These are phyloP conservation scores for Agelastica alni DNA, from an alignment of 2,888 invertebrate genomes.

Conservation along the genomic window DNA sequence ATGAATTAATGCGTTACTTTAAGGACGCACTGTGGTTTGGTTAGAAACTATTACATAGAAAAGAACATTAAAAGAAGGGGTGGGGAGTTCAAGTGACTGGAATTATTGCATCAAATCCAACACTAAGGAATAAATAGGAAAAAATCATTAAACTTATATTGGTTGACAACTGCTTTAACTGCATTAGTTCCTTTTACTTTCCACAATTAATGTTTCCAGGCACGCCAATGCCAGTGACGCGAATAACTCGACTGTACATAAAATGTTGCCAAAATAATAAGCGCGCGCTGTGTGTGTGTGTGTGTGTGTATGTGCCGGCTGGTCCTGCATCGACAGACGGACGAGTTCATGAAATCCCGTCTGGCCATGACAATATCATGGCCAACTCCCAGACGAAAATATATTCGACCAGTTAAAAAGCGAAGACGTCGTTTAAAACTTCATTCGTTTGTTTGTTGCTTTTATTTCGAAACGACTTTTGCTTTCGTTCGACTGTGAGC, in stretches of 20 bases:
- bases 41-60: too few species aligned
- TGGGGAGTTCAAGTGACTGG: too few species aligned
- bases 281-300: too few species aligned
- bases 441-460: conserved; percentile 32
- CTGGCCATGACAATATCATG: conserved; percentile 49
- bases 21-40: too few species aligned
- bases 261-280: conserved; percentile 30
- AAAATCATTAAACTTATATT: too few species aligned
- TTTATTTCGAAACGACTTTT: conserved; percentile 41
- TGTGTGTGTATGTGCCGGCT: neutral
- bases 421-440: conserved; percentile 36
- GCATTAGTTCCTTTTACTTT: too few species aligned
- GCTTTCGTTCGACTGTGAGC: conserved; percentile 36
- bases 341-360: conserved; percentile 44
- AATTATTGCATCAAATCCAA: too few species aligned
- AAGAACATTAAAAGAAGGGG: too few species aligned
- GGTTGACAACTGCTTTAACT: too few species aligned
- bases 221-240: conserved; percentile 20
- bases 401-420: conserved; percentile 46
- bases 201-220: too few species aligned
- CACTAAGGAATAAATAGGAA: too few species aligned
- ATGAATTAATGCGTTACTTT: too few species aligned
- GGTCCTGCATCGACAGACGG: conserved; percentile 27
- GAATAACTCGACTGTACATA: conserved; percentile 5
- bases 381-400: conserved; percentile 51